Base-by-base conservation (phyloP, 1,140 invertebrate genomes). In the Thaumetopoea pityocampa region DNA sequence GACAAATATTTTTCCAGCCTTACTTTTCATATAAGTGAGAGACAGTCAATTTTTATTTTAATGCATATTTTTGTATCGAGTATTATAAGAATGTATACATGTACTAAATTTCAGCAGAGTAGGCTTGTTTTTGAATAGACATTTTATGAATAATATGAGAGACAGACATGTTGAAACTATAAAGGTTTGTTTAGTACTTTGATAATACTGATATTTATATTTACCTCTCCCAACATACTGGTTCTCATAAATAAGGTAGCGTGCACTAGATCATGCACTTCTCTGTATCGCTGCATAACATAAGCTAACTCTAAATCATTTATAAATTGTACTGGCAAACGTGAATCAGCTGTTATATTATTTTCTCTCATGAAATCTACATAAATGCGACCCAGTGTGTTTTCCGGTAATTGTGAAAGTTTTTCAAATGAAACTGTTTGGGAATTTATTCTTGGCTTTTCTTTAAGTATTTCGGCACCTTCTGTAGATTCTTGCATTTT, bases 271-370 rank as follows among this genome's bases (percentile, higher is more conserved):
- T 99, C 98, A 78, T 99, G 98, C 8, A 93, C 92, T 86, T 99
- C 97, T 51, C 98, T 90, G 77, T 99, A 99, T 24, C 98, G 87
- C 82, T 97, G 95, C 93, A 99, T 98, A 2, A 99, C 92, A 86
- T 99, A 99, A 9, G 96, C 95, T 34, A 98, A 80, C 47, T 98
- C 92, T 3, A 92, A 80, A 83, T 99, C 94, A 63, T 96, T 91
- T 15, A 99, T 89, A 85, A 98, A 99, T 58, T 93, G 92, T 0
- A 99, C 97, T 17, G 91, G 87, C 47, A 92, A 81, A 54, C 98
- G 88, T 18, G 93, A 93, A 87, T 99, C 97, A 2, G 98, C 96
- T 7, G 94, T 95, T n/a, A 98, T 95, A 59, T 93, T 90, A 80
- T 97, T 95, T 34, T 88, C 86, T 24, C 87, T 81, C 36, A 99